Evolutionary conservation across 2,113 vertebrate species (phyloP).

Genomic region (Microcebus lehilahytsara): DNA sequence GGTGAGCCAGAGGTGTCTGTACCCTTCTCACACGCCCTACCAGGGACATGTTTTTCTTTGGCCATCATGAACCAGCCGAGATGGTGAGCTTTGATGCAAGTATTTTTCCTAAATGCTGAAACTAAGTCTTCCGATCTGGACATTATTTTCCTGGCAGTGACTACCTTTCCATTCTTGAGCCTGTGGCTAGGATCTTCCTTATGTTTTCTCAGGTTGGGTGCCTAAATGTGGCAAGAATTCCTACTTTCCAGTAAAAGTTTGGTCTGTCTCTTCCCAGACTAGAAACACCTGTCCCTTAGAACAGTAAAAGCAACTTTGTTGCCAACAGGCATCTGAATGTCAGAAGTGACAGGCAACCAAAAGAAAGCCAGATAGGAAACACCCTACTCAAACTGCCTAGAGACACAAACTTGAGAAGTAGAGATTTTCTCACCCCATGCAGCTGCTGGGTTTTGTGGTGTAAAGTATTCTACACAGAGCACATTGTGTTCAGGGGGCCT

Average conservation of each 20-base stretch:
- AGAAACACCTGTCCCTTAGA: conserved; percentile 74
- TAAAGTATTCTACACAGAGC: conserved; percentile 76
- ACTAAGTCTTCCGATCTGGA: conserved; percentile 44
- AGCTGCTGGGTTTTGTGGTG: conserved; percentile 75
- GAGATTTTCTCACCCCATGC: conserved; percentile 74
- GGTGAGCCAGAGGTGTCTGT: background rate
- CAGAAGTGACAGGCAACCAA: conserved; percentile 77
- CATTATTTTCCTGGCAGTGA: conserved; percentile 66
- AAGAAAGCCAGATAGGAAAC: conserved; percentile 73
- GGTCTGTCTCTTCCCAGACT: conserved; percentile 69
- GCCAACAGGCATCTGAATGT: conserved; percentile 71
- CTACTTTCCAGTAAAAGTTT: conserved; percentile 72
- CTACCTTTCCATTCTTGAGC: conserved; percentile 55
- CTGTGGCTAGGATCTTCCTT: conserved; percentile 58
- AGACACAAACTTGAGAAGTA: conserved; percentile 77
- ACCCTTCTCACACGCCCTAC: background rate
- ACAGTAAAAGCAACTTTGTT: conserved; percentile 53
- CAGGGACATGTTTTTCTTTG: conserved; percentile 4
- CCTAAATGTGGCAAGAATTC: conserved; percentile 68
- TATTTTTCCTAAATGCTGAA: conserved; percentile 61
- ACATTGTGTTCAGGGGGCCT: conserved; percentile 75
- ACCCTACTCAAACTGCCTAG: conserved; percentile 72
- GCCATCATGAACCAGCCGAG: background rate
- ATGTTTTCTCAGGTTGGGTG: conserved; percentile 65
- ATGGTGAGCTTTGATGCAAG: conserved; percentile 29